These are phyloP conservation scores for Mesembrinibis cayennensis DNA, from an alignment of 2,113 vertebrate genomes.

Conservation along the genomic window DNA sequence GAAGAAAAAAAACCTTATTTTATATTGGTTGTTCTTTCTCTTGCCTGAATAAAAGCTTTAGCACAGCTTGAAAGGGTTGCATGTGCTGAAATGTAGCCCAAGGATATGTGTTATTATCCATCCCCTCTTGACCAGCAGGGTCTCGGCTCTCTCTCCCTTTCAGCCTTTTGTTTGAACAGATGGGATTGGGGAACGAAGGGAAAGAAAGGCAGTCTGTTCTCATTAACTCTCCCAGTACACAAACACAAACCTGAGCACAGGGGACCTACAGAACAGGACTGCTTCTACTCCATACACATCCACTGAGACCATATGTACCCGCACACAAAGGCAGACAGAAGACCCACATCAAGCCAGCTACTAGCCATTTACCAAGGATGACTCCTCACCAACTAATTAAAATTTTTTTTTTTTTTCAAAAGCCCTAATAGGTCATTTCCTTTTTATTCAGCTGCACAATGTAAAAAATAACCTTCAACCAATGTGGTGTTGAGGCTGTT, in stretches of 20 bases:
- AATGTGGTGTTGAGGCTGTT: not conserved
- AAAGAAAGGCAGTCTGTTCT: slow-evolving; percentile 83
- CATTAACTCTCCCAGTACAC: slow-evolving; percentile 81
- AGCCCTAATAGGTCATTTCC: not conserved
- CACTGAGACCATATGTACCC: slow-evolving; percentile 60
- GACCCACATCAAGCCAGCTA: slow-evolving; percentile 1
- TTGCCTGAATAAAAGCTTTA: slow-evolving; percentile 78
- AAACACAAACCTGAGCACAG: slow-evolving; percentile 78
- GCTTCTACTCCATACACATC: slow-evolving; percentile 67
- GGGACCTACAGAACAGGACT: slow-evolving; percentile 70
- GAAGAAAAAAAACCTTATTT: slow-evolving; percentile 28
- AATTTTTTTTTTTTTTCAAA: not conserved
- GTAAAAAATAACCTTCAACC: slow-evolving; percentile 27
- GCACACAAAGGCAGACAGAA: slow-evolving; percentile 66
- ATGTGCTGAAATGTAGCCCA: slow-evolving; percentile 84
- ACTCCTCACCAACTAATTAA: slow-evolving; percentile 41
- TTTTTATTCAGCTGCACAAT: not conserved
- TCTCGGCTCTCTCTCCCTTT: slow-evolving; percentile 79
- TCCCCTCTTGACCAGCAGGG: slow-evolving; percentile 85
- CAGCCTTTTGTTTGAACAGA: slow-evolving; percentile 87
- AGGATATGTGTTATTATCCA: slow-evolving; percentile 84
- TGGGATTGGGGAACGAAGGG: slow-evolving; percentile 77
- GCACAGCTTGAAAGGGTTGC: slow-evolving; percentile 76
- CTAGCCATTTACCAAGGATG: slow-evolving; percentile 51
- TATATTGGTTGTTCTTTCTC: slow-evolving; percentile 71